A percentile compares a stretch with the other conserved stretches of the same genome.
Conservation (phyloP, 2,888 invertebrate genomes). For the Campaea margaritaria region DNA sequence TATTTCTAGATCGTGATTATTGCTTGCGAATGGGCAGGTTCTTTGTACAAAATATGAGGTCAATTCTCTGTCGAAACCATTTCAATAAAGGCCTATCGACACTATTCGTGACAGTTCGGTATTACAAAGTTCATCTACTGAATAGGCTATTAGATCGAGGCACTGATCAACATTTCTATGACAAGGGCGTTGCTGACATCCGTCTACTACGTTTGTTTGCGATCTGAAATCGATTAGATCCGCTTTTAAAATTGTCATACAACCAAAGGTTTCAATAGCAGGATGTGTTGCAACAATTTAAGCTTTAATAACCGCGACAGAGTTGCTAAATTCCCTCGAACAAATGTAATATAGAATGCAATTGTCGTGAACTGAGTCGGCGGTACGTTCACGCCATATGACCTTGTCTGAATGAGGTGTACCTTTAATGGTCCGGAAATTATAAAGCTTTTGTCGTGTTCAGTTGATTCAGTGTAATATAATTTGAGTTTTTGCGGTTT, state of each 20-base stretch:
- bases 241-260: conserved; percentile 76
- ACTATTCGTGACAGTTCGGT: conserved; percentile 41
- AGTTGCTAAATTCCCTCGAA: conserved; percentile 67
- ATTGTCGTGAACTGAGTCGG: conserved; percentile 67
- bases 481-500: conserved; percentile 60
- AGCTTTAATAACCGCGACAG: conserved; percentile 61
- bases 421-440: conserved; percentile 79
- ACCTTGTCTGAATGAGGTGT: conserved; percentile 72
- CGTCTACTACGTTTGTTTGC: conserved; percentile 66
- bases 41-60: conserved; percentile 29
- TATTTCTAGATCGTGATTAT: neutral
- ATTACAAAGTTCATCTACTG: conserved; percentile 45
- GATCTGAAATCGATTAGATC: conserved; percentile 75
- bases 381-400: conserved; percentile 67
- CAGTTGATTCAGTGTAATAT: conserved; percentile 55
- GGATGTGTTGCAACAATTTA: conserved; percentile 57
- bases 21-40: neutral
- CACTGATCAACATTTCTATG: conserved; percentile 53
- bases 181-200: conserved; percentile 80
- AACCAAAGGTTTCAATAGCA: conserved; percentile 54
- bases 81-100: conserved; percentile 37
- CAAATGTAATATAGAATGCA: conserved; percentile 70
- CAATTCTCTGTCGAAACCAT: conserved; percentile 33
- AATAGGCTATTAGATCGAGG: conserved; percentile 46
- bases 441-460: conserved; percentile 67